Base-by-base conservation (phyloP, 2,113 vertebrate genomes). In the Corvus moneduloides region DNA sequence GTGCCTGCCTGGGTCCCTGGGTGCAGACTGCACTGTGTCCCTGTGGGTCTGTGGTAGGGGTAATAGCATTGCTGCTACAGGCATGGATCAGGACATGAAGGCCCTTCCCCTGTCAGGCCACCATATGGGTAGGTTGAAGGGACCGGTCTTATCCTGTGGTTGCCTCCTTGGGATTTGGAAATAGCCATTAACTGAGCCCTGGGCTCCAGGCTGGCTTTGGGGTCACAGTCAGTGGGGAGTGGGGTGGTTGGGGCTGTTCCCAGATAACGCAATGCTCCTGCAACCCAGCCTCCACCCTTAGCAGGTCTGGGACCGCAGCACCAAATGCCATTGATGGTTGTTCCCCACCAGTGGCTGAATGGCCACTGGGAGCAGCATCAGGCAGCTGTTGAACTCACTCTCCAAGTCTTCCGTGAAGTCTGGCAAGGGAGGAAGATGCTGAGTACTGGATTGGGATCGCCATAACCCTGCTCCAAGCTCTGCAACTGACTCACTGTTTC, bases 401-500 rank as follows among this genome's bases (percentile, higher is more conserved):
- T 78, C 64, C 35, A 14, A 58, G 46, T 30, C 49, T 67, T 81
- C 41, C 0, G 0, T 75, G 61, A 61, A 39, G 64, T 58, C 46
- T 67, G 33, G 22, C 1, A 3, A 84, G 54, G 3, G 13, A 58
- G 32, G 51, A 76, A 55, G 67, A 82, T 81, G 61, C 62, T 10
- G 39, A 89, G 55, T 43, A 64, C 43, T 2, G 3, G 76, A 56
- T 32, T 73, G 85, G 86, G 66, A 94, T 95, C 20, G 5, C 87
- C 33, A 67, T 16, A 72, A 56, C 28, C 21, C 69, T n/a, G 30
- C 92, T 88, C 54, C 55, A 67, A 41, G 35, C 90, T 84, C 76
- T 89, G 24, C 63, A 76, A 84, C 56, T 88, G 84, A 76, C 84
- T 94, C 90, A 95, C 41, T 54, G 24, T 69, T 94, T 90, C 91